Base-by-base conservation (phyloP, 2,113 vertebrate genomes). In the Tychaedon coryphoeus region DNA sequence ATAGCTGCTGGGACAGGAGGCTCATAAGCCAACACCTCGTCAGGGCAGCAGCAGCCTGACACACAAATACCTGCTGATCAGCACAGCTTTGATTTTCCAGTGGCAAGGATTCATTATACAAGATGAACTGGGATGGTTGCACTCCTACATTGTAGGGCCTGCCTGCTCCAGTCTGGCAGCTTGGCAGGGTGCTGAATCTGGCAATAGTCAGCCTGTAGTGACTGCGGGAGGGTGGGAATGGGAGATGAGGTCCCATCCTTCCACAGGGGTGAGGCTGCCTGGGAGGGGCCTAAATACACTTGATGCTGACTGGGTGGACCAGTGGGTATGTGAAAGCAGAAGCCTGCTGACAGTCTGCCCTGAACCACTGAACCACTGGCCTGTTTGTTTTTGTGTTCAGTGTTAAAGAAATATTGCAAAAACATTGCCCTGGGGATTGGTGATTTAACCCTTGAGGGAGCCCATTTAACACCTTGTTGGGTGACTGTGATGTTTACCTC, bases 201-300 rank as follows among this genome's bases (percentile, higher is more conserved):
- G 56, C 38, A 57, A 22, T 0, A 40, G 58, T 33, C 18, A 8
- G 23, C n/a, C 38, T 45, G 50, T 9, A 31, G 56, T 2, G 3
- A 14, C 48, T 60, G 25, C 0, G 0, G 56, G 25, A 79, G 23
- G 14, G 38, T 3, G 1, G 38, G n/a, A 80, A 78, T 34, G 58
- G 31, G 81, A 78, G 42, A 19, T 0, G 2, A 33, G 70, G 33
- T 26, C 42, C 22, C 1, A 0, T 29, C 38, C 26, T 61, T 28
- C 43, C 1, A 0, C 3, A 48, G 42, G 10, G n/a, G 20, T 47
- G 47, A 88, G 22, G 50, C 72, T 71, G 31, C n/a, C 12, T 54
- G 23, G 36, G 57, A 61, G 45, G 12, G 11, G 53, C 50, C 19
- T 62, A 67, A 56, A 56, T 5, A 14, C 0, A 6, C 43, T 47